A percentile compares a stretch with the other conserved stretches of the same genome.
These are phyloP conservation scores for Eulemur rubriventer DNA, from an alignment of 2,797 vertebrate species.

Conservation along the genomic window DNA sequence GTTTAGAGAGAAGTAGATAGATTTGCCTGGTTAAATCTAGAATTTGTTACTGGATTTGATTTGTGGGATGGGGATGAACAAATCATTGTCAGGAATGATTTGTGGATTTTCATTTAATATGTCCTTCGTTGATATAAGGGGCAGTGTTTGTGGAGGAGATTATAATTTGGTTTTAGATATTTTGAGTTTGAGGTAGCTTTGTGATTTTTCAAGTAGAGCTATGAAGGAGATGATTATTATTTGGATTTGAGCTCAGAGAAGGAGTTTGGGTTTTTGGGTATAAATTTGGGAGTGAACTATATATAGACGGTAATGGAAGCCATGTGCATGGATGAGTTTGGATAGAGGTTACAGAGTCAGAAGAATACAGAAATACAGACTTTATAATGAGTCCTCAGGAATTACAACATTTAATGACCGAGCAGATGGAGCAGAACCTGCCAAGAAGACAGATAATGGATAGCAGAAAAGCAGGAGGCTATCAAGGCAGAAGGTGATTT, in stretches of 20 bases:
- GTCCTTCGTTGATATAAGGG: neutral
- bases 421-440: neutral
- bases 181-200: neutral
- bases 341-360: neutral
- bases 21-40: neutral
- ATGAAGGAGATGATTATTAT: neutral
- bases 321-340: neutral
- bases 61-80: neutral
- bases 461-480: neutral
- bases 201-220: slow-evolving; percentile 8
- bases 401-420: neutral
- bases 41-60: neutral
- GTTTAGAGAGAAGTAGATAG: neutral
- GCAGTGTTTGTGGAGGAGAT: neutral
- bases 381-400: neutral
- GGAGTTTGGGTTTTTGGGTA: neutral
- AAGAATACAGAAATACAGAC: neutral
- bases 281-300: neutral
- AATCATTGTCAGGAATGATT: neutral
- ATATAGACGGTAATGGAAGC: neutral
- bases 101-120: neutral
- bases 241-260: neutral
- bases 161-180: neutral
- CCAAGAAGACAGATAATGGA: neutral
- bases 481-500: neutral